phyloP scores from a whole-genome alignment of 30 jellyfish, hydroid and myxozoan genomes.

The Aurelia aurita complex sp. Pacific region DNA sequence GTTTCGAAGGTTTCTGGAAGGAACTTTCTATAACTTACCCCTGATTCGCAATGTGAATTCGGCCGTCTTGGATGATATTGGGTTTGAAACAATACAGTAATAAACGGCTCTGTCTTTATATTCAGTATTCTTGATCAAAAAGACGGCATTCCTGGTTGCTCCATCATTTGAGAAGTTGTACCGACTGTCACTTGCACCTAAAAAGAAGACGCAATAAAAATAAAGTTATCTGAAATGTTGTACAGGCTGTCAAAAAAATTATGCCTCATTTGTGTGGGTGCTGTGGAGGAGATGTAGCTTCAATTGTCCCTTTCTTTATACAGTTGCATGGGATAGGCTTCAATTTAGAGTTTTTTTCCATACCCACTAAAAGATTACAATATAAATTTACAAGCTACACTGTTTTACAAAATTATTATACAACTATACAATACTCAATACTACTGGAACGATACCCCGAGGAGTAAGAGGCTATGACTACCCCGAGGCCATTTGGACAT shows the following conservation, averaged over 20 bases:
- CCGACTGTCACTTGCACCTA: conserved; percentile 47
- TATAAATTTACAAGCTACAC: too few species aligned
- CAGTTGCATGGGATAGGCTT: not conserved
- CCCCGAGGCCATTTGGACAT: too few species aligned
- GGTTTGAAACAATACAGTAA: conserved; percentile 53
- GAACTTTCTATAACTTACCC: conserved; percentile 39
- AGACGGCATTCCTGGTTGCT: conserved; percentile 8
- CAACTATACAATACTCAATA: too few species aligned
- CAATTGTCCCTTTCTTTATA: not conserved
- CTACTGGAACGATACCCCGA: too few species aligned
- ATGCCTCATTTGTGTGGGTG: too few species aligned
- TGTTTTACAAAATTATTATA: too few species aligned
- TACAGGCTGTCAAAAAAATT: too few species aligned
- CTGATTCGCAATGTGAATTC: conserved; percentile 77
- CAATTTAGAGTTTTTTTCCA: not conserved
- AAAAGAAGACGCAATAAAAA: not conserved
- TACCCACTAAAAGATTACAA: too few species aligned
- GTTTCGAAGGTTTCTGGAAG: too few species aligned
- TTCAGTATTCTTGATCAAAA: conserved; percentile 25
- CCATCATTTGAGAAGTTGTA: conserved; percentile 32
- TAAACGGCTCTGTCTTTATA: conserved; percentile 76
- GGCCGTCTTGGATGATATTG: conserved; percentile 6
- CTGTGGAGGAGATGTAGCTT: too few species aligned
- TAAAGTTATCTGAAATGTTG: too few species aligned
- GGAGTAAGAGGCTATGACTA: too few species aligned